Conservation (phyloP, 92 coral and sea anemone species). For the Galaxea fascicularis region DNA sequence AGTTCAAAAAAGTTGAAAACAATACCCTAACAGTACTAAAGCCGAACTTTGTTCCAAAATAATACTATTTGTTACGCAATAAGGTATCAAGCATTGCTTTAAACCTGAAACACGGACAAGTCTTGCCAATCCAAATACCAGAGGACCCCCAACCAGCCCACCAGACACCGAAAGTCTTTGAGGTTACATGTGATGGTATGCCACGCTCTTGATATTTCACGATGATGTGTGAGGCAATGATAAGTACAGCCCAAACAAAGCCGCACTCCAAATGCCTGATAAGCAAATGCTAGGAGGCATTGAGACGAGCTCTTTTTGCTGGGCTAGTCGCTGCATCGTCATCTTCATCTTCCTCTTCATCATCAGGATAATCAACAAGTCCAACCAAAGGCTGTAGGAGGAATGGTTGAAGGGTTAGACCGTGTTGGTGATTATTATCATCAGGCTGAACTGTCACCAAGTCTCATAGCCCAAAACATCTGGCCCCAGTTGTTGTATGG, state of each 20-base stretch:
- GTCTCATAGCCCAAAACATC: too few relatives aligned
- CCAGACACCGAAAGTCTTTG: background rate
- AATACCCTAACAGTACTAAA: too few relatives aligned
- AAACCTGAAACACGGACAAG: background rate
- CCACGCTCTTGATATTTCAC: constrained; percentile 11
- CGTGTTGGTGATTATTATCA: background rate
- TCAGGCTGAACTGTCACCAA: background rate
- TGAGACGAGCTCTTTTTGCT: constrained; percentile 93
- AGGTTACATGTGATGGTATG: background rate
- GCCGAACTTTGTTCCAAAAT: too few relatives aligned
- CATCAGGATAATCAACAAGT: constrained; percentile 92
- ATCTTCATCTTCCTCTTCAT: constrained; percentile 94
- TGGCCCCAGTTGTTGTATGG: too few relatives aligned
- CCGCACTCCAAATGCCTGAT: background rate
- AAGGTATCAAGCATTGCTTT: background rate
- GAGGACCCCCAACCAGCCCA: constrained; percentile 27
- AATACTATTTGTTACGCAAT: background rate
- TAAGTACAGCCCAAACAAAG: background rate
- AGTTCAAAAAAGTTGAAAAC: too few relatives aligned
- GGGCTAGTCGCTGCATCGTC: constrained; percentile 76
- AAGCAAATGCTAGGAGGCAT: constrained; percentile 78
- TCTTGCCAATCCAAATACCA: background rate
- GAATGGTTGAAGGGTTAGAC: background rate
- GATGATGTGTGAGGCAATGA: background rate
- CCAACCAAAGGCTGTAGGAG: constrained; percentile 45